Base-by-base conservation (phyloP, 2,888 invertebrate genomes). In the Pseudoips prasinana region DNA sequence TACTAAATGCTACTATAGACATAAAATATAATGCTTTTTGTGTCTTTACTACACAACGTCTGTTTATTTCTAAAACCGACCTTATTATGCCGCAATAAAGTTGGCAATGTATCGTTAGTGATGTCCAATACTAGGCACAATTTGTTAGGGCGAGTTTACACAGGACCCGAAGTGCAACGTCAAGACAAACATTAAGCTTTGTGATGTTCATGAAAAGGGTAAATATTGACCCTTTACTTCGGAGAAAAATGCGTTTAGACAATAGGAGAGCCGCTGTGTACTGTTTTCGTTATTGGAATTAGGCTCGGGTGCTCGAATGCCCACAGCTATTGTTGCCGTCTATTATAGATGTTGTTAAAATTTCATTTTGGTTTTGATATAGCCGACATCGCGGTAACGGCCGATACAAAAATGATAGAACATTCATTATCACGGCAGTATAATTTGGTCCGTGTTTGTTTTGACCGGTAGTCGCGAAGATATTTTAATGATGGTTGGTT, bases 151-250 rank as follows among this genome's bases (percentile, higher is more conserved):
- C 46, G 55, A 71, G 87, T 88, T 85, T 87, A 80, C 85, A 81
- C 72, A 88, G 87, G 87, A 87, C 70, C 68, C 78, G 73, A 83
- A 87, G 86, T 87, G 88, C 88, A 87, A 85, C 76, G 79, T 72
- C 67, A 81, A 60, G 73, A 67, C 81, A 87, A 88, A 88, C 81
- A 83, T 75, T 57, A 78, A 69, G 78, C 84, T 82, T 87, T 87
- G 84, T 87, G 79, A 67, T 75, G 75, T 80, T 82, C 78, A 84
- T 75, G 71, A 75, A 71, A 71, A 74, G 73, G 68, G 82, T 74
- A 76, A 88, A 88, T 87, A 87, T 88, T 87, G 70, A 73, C 66
- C 72, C 68, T 79, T 73, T 72, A 69, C 73, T 87, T 86, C 87
- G 76, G 54, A 68, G 88, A 87, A 88, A 86, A 86, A 88, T 87